Conservation (phyloP, 2,888 invertebrate species). For the Cordilura impudica region DNA sequence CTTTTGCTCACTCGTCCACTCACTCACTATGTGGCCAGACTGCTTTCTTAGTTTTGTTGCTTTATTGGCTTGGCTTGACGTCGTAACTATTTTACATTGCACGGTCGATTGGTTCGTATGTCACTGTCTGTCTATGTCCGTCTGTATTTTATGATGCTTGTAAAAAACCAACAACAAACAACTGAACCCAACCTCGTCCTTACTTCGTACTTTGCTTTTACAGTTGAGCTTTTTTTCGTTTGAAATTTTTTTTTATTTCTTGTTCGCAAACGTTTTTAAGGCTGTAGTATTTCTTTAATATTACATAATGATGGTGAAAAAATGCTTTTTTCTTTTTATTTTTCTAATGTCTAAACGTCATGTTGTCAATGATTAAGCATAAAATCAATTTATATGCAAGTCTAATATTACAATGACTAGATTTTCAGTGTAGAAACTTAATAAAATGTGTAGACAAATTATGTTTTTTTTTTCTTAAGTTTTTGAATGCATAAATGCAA, state of each 20-base stretch:
- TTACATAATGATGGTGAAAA: slow-evolving; percentile 32
- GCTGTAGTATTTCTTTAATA: slow-evolving; percentile 31
- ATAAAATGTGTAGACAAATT: slow-evolving; percentile 46
- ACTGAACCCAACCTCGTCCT: not conserved
- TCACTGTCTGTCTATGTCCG: not conserved
- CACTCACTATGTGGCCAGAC: not conserved
- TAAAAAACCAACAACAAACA: slow-evolving; percentile 34
- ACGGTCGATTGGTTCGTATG: slow-evolving; percentile 44
- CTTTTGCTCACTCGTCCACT: not conserved
- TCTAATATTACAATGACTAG: not conserved
- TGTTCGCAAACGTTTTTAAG: slow-evolving; percentile 19
- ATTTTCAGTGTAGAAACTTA: slow-evolving; percentile 5
- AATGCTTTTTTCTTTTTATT: not conserved
- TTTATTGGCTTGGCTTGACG: not conserved
- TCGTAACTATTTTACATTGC: slow-evolving; percentile 19
- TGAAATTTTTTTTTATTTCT: no score
- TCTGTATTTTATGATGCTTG: slow-evolving; percentile 26
- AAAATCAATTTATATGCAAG: slow-evolving; percentile 60
- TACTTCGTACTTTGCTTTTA: not conserved
- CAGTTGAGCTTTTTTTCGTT: no score
- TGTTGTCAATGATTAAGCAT: slow-evolving; percentile 57
- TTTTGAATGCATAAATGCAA: slow-evolving; percentile 53
- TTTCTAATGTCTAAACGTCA: slow-evolving; percentile 45
- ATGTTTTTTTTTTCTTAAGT: slow-evolving; percentile 50
- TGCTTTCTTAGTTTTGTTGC: not conserved